Evolutionary conservation across 2,888 invertebrate genomes (phyloP).

Genomic region (Piscicola geometra): DNA sequence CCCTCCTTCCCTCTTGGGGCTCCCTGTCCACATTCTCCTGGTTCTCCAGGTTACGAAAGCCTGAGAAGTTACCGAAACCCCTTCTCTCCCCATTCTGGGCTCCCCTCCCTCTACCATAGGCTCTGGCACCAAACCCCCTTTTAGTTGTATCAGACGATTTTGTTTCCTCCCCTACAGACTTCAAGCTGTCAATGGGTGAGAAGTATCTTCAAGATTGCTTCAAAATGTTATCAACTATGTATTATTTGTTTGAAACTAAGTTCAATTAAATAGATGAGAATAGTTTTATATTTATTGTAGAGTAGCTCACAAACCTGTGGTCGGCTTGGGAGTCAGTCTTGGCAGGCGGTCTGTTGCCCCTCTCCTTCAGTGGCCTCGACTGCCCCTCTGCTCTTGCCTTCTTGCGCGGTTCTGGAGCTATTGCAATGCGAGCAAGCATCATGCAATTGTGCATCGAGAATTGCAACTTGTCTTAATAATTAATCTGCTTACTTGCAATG

Average conservation of each 20-base stretch:
- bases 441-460: too few relatives aligned
- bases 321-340: not conserved
- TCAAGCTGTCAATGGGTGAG: not conserved
- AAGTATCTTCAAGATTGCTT: too few relatives aligned
- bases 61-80: conserved; percentile 7
- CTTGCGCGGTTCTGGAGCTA: not conserved
- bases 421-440: too few relatives aligned
- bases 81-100: conserved; percentile 17
- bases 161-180: not conserved
- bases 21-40: conserved; percentile 21
- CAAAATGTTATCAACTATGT: too few relatives aligned
- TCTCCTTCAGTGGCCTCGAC: conserved; percentile 28
- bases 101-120: conserved; percentile 4
- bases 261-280: too few relatives aligned
- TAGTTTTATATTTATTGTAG: too few relatives aligned
- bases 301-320: too few relatives aligned
- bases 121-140: conserved; percentile 9
- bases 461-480: too few relatives aligned
- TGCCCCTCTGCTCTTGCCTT: conserved; percentile 10
- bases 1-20: conserved; percentile 17
- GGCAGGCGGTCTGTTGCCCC: conserved; percentile 20
- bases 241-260: too few relatives aligned
- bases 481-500: too few relatives aligned
- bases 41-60: conserved; percentile 12
- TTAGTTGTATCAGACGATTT: conserved; percentile 9